A percentile compares a stretch with the other conserved stretches of the same genome.
Evolutionary conservation across 2,888 invertebrate species (phyloP).

Genomic region (Plebejus argus): DNA sequence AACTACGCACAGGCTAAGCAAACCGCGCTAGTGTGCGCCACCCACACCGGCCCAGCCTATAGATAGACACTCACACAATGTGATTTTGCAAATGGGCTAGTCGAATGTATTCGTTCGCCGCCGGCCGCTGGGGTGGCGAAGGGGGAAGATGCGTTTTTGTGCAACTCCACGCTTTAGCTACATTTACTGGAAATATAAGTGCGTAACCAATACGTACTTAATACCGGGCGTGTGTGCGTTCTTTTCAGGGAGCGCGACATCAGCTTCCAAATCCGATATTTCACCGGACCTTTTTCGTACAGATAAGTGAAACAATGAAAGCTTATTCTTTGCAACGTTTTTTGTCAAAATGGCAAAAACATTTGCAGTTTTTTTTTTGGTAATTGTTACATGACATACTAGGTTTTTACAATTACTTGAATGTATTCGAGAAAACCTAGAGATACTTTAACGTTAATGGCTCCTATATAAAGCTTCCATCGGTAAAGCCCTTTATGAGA

Average conservation of each 20-base stretch:
- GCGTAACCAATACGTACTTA: slow-evolving; percentile 63
- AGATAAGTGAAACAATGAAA: slow-evolving; percentile 19
- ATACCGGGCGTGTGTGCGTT: slow-evolving; percentile 46
- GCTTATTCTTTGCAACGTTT: neutral
- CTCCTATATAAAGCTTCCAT: neutral
- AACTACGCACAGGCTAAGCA: slow-evolving; percentile 78
- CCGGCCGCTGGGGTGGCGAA: slow-evolving; percentile 61
- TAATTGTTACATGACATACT: neutral
- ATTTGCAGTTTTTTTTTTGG: neutral
- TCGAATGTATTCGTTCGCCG: slow-evolving; percentile 78
- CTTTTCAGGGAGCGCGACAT: slow-evolving; percentile 44
- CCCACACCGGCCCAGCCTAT: slow-evolving; percentile 47
- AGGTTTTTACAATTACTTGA: neutral
- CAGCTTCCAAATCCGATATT: slow-evolving; percentile 44
- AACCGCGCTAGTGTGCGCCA: slow-evolving; percentile 58
- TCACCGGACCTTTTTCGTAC: slow-evolving; percentile 40
- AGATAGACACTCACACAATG: slow-evolving; percentile 75
- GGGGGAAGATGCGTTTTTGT: slow-evolving; percentile 79
- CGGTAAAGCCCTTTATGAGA: neutral
- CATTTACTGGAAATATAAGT: slow-evolving; percentile 74
- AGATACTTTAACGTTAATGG: neutral
- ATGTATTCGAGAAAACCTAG: neutral
- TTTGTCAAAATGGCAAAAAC: neutral
- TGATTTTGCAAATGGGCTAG: slow-evolving; percentile 79
- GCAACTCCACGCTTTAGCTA: slow-evolving; percentile 67